Evolutionary conservation across 1,140 invertebrate genomes (phyloP), one percentile per base, ranked within the genome.

Genomic region (Epicauta chinensis): DNA sequence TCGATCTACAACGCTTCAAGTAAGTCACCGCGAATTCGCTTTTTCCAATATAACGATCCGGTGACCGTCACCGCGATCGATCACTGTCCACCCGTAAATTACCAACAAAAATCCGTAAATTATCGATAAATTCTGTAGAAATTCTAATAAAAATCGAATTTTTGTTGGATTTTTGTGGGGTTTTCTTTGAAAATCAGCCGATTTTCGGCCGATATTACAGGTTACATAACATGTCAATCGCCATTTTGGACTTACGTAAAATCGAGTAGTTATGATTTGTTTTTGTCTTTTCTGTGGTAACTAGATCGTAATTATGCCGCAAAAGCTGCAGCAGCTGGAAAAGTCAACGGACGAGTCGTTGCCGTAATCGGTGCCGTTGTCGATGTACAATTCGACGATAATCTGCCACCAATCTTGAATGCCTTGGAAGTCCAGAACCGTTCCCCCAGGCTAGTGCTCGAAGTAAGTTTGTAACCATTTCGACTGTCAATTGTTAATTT

Each of bases 301-400:
- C 44, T 35, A 74, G 65, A 62, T 34, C 53, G 65, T 29, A 52
- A 56, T 44, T 63, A 53, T 16, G 63, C 65, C 13, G 63, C 63
- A 9, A 79, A 81, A 41, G 65, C 75, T 29, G 72, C 71, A 38
- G 71, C 66, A 16, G 71, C 73, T n/a, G 74, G 23, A 7, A 70
- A 67, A 13, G 67, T 71, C 42, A 71, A 81, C 62, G 88, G 87
- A 43, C 83, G 80, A 67, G 80, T 93, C 54, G 92, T 98, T 9
- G 94, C 96, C 41, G 95, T 99, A 54, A 99, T 99, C 75, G 97
- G 97, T 85, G 97, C 97, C 68, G 97, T 99, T 56, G 97, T 99
- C 11, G 97, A 99, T 69, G 97, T 99, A 11, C 96, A 99, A 73
- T 99, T 98, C 67, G 95, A 98, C 56, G 93, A 97, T 63, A 80